phyloP scores from a whole-genome alignment of 2,888 invertebrate genomes.

The Andricus curvator region DNA sequence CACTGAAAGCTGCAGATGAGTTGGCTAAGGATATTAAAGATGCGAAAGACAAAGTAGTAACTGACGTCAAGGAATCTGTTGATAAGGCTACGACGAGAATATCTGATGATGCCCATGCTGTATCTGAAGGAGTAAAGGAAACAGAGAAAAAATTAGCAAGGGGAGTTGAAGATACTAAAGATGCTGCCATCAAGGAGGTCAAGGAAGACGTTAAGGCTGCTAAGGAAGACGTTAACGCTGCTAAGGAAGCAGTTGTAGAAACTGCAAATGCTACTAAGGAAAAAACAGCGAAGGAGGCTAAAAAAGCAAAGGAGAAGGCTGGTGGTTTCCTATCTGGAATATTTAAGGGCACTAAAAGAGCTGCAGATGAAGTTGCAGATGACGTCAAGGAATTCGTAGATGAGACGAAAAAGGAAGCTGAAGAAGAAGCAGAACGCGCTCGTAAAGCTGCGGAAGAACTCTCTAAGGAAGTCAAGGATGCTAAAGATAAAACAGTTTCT shows the following conservation, averaged over 20 bases:
- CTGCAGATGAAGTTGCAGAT: slow-evolving; percentile 49
- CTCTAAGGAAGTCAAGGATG: slow-evolving; percentile 30
- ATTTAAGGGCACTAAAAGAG: slow-evolving; percentile 50
- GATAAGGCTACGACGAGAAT: slow-evolving; percentile 50
- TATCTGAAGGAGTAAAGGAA: slow-evolving; percentile 45
- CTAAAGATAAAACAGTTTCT: slow-evolving; percentile 27
- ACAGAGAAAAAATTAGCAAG: slow-evolving; percentile 57
- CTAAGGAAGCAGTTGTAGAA: slow-evolving; percentile 43
- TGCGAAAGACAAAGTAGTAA: slow-evolving; percentile 37
- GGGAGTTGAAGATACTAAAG: background rate
- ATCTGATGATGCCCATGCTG: slow-evolving; percentile 42
- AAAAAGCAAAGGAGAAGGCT: slow-evolving; percentile 48
- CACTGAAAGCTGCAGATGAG: slow-evolving; percentile 47
- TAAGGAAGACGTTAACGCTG: slow-evolving; percentile 63
- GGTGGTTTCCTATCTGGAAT: slow-evolving; percentile 62
- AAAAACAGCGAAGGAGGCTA: slow-evolving; percentile 49
- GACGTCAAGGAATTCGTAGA: slow-evolving; percentile 70
- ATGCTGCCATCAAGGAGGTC: slow-evolving; percentile 65
- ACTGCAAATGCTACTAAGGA: slow-evolving; percentile 79
- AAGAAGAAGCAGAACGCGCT: slow-evolving; percentile 60
- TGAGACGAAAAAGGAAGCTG: slow-evolving; percentile 42
- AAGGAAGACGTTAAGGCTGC: slow-evolving; percentile 64
- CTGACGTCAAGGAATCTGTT: slow-evolving; percentile 47
- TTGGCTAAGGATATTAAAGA: slow-evolving; percentile 42
- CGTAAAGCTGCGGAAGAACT: slow-evolving; percentile 59